Evolutionary conservation across 2,113 vertebrate species (phyloP), one percentile per base, ranked within the genome.

Genomic region (Brachypteracias leptosomus): DNA sequence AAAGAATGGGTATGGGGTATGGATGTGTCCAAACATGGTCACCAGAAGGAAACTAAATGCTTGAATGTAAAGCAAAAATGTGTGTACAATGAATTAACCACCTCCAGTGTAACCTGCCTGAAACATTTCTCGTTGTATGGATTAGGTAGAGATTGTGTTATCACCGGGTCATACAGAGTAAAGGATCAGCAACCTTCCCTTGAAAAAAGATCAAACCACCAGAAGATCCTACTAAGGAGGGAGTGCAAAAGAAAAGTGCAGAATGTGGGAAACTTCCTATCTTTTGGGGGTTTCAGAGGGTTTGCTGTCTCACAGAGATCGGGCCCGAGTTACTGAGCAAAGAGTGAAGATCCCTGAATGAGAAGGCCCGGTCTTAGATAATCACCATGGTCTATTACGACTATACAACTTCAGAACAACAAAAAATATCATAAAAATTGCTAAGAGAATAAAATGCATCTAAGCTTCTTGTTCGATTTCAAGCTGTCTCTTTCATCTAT

Each of bases 271-370:
- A 81, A 63, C 12, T 71, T 57, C 19, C 3, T 4, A 3, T 66
- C 58, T 70, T 49, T 65, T 36, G 36, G 44, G 10, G 5, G 1
- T 61, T 85, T 83, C 33, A 65, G 16, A 83, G n/a, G 16, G 8
- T 85, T 85, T 73, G 7, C 46, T 44, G 13, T 61, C n/a, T 90
- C 68, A 25, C 31, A 73, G 72, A 72, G 38, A 10, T 22, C 3
- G 3, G 11, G 5, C 24, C 25, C 1, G 7, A 25, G 38, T 52
- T 29, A 74, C 36, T 59, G 67, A 49, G 16, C 19, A 1, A 0
- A 24, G 10, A 57, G 13, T 6, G 4, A 72, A 55, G 57, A 74
- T 55, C 25, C 8, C 28, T 51, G 46, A 31, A 4, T 9, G 29
- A 46, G 28, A 40, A 18, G 22, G 16, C 29, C 55, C 31, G 44